Evolutionary conservation across 2,797 vertebrate genomes (phyloP).

Genomic region (Acridotheres tristis): DNA sequence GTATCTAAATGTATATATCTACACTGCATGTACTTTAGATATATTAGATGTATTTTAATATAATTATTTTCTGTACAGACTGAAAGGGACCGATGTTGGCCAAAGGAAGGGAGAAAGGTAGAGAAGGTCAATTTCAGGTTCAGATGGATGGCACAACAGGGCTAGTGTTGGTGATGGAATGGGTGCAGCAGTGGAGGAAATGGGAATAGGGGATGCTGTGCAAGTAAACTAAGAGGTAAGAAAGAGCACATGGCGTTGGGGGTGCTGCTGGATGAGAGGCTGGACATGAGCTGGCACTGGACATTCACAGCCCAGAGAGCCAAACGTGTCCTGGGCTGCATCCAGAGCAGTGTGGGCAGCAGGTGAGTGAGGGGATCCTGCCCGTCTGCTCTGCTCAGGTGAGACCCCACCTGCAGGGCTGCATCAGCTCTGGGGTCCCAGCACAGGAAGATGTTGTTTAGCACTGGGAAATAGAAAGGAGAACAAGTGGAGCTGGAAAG

Average conservation of each 20-base stretch:
- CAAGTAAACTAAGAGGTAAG: not conserved
- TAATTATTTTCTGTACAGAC: rapidly evolving
- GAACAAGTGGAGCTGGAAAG: not conserved
- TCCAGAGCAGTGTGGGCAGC: rapidly evolving
- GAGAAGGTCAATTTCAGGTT: not conserved
- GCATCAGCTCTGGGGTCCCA: not conserved
- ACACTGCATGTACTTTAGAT: too few relatives aligned
- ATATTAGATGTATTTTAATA: not conserved
- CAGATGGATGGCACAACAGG: not conserved
- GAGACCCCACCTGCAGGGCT: not conserved
- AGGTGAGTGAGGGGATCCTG: not conserved
- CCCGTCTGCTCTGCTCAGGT: not conserved
- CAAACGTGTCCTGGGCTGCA: rapidly evolving
- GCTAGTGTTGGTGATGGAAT: not conserved
- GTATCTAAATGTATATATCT: not conserved
- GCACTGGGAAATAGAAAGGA: not conserved
- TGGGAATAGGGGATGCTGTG: not conserved
- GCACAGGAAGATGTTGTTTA: not conserved
- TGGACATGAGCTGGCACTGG: rapidly evolving
- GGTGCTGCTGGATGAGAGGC: not conserved
- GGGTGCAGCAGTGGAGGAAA: not conserved
- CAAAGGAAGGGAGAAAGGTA: not conserved
- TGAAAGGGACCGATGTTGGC: not conserved
- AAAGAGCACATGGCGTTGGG: rapidly evolving
- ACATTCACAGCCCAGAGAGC: not conserved